Percentiles rank a stretch among this genome's conserved stretches.
These are phyloP conservation scores for Eulithis prunata DNA, from an alignment of 2,888 invertebrate genomes.

Conservation along the genomic window DNA sequence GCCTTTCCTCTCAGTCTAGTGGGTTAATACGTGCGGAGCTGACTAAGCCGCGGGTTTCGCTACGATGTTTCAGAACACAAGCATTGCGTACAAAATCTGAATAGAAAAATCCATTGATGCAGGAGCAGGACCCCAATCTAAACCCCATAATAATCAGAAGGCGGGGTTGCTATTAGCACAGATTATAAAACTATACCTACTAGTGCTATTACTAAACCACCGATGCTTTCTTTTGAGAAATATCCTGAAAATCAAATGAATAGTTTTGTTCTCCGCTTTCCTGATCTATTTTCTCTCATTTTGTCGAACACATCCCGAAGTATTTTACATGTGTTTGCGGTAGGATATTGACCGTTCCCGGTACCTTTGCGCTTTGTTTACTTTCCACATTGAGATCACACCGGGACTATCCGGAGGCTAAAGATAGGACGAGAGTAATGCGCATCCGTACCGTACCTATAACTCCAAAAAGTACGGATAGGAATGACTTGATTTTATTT, in stretches of 20 bases:
- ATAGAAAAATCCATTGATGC: no score
- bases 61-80: no score
- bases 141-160: no score
- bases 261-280: background rate
- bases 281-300: slow-evolving; percentile 6
- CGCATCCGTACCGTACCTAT: slow-evolving; percentile 1
- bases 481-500: no score
- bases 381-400: slow-evolving; percentile 53
- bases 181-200: no score
- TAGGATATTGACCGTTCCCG: slow-evolving; percentile 74
- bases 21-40: no score
- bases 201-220: background rate
- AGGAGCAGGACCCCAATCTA: no score
- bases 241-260: no score
- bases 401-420: slow-evolving; percentile 58
- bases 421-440: slow-evolving; percentile 56
- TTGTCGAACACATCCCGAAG: slow-evolving; percentile 7
- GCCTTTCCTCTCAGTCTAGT: no score
- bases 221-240: background rate
- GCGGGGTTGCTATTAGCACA: background rate
- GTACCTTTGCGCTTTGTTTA: slow-evolving; percentile 67
- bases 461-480: slow-evolving; percentile 5
- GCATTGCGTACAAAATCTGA: no score
- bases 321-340: slow-evolving; percentile 58
- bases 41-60: no score